Percentiles rank a stretch among this genome's conserved stretches.
phyloP scores from a whole-genome alignment of 2,888 invertebrate genomes.

The Periphyllus acericola region DNA sequence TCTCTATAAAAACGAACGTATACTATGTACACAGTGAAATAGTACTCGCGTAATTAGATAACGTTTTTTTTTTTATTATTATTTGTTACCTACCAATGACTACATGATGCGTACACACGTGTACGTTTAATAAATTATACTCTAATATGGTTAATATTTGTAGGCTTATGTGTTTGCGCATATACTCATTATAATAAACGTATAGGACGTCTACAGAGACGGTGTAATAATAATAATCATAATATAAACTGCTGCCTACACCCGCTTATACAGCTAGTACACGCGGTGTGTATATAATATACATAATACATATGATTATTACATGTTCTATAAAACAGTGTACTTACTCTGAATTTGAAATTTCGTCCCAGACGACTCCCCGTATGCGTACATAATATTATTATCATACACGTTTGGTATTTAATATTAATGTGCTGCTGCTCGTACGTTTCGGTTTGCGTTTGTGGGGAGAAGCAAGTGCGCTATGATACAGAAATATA shows the following conservation, averaged over 20 bases:
- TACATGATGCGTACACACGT: not conserved
- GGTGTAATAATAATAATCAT: not conserved
- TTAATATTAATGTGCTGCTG: conserved; percentile 2
- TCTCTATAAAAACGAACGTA: not conserved
- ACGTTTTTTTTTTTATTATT: not conserved
- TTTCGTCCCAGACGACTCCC: not conserved
- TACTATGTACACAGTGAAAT: not conserved
- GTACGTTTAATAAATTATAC: not conserved
- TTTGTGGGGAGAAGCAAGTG: not conserved
- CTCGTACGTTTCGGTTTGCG: not conserved
- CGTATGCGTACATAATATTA: not conserved
- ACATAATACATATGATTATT: not conserved
- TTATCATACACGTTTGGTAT: not conserved
- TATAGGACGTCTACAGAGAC: not conserved
- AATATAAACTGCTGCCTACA: not conserved
- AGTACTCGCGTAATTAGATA: not conserved
- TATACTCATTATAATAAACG: not conserved
- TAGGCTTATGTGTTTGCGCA: not conserved
- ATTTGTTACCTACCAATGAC: not conserved
- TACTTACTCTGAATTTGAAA: conserved; percentile 21
- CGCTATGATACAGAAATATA: not conserved
- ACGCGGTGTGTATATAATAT: not conserved
- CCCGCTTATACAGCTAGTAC: not conserved
- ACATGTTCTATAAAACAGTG: not conserved
- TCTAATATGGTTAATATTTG: not conserved